A percentile compares a stretch with the other conserved stretches of the same genome.
Evolutionary conservation across 2,113 vertebrate genomes (phyloP).

Genomic region (Protobothrops mucrosquamatus): DNA sequence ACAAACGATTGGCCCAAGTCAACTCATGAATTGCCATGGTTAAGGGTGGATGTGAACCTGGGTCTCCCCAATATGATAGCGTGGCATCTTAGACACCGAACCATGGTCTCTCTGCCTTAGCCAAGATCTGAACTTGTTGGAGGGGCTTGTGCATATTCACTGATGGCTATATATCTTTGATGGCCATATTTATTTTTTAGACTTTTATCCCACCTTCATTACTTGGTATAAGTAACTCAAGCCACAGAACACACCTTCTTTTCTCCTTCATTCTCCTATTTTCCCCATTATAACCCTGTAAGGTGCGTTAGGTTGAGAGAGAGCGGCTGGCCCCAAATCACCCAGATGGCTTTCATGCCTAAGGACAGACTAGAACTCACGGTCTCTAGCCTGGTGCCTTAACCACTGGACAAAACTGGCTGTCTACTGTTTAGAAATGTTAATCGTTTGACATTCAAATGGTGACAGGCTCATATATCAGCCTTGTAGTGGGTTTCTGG

Average conservation of each 20-base stretch:
- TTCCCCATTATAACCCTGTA: background rate
- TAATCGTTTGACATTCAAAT: background rate
- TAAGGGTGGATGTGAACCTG: background rate
- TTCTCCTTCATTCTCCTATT: background rate
- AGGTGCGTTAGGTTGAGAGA: background rate
- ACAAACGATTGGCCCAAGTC: background rate
- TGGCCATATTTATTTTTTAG: background rate
- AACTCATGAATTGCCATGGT: background rate
- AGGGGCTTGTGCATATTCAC: background rate
- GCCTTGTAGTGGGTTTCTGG: background rate
- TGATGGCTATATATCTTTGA: background rate
- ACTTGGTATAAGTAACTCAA: background rate
- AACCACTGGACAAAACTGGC: background rate
- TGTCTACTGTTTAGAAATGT: background rate
- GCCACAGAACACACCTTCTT: background rate
- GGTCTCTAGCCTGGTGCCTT: background rate
- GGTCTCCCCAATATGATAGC: background rate
- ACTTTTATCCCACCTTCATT: background rate
- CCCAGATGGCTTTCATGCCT: background rate
- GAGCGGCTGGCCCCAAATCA: background rate
- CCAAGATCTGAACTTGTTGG: background rate
- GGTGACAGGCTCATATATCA: background rate
- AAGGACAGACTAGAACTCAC: background rate
- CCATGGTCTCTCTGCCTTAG: background rate
- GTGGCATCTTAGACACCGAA: background rate